Conservation (phyloP, 1,140 invertebrate genomes). For the Drosophila guanche region DNA sequence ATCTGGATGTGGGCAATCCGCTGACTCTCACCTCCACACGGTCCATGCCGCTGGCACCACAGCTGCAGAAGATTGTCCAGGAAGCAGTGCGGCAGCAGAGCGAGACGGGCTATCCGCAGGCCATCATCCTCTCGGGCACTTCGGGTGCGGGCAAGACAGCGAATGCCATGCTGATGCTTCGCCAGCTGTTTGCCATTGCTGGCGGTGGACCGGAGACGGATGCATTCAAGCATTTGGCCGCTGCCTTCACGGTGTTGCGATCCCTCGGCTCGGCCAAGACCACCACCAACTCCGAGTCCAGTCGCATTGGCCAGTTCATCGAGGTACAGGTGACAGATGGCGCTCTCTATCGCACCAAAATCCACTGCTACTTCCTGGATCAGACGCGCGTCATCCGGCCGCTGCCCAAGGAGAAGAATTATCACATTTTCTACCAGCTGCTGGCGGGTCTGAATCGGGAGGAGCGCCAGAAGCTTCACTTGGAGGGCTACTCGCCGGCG, state of each 20-base stretch:
- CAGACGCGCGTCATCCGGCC: conserved; percentile 95
- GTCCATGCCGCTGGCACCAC: conserved; percentile 87
- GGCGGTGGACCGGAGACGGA: conserved; percentile 97
- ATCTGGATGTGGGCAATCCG: conserved; percentile 93
- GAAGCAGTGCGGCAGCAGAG: conserved; percentile 96
- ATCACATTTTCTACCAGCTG: conserved; percentile 99
- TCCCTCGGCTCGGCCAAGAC: conserved; percentile 96
- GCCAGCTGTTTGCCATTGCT: conserved; percentile 96
- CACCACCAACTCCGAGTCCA: conserved; percentile 95
- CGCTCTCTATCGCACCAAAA: conserved; percentile 96
- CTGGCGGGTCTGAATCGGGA: conserved; percentile 94
- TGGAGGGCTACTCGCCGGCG: conserved; percentile 92
- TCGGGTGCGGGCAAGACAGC: conserved; percentile 98
- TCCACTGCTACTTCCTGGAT: conserved; percentile 96
- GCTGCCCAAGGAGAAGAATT: conserved; percentile 95
- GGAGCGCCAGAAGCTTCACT: conserved; percentile 92
- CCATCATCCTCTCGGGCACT: conserved; percentile 95
- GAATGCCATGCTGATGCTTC: conserved; percentile 94
- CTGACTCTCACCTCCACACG: conserved; percentile 94
- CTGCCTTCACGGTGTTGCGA: conserved; percentile 95
- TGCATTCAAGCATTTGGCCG: conserved; percentile 97
- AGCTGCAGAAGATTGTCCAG: conserved; percentile 93
- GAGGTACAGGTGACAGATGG: conserved; percentile 98
- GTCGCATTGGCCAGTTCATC: conserved; percentile 97
- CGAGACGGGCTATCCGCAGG: conserved; percentile 97